Conservation (phyloP, 2,113 vertebrate genomes). For the Aphyosemion australe region DNA sequence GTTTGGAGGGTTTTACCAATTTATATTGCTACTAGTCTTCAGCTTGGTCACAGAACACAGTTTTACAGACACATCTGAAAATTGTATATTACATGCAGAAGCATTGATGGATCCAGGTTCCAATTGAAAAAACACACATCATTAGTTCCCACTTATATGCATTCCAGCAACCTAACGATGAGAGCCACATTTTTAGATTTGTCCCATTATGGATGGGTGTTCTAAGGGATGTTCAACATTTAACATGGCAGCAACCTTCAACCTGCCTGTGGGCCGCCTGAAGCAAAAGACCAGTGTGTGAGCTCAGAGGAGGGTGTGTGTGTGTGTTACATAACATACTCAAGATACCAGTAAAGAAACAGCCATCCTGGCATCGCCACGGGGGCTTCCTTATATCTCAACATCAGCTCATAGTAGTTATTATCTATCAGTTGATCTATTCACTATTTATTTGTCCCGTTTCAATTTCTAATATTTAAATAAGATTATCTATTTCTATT, state of each 20-base stretch:
- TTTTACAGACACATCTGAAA: no score
- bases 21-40: no score
- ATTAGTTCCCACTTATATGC: no score
- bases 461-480: no score
- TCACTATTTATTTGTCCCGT: no score
- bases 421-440: not conserved
- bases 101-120: no score
- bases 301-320: not conserved
- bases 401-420: not conserved
- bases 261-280: not conserved
- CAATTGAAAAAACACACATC: no score
- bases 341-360: not conserved
- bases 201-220: not conserved
- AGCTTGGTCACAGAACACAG: no score
- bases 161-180: no score
- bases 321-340: not conserved
- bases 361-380: not conserved
- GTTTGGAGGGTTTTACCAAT: no score
- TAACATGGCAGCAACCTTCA: conserved; percentile 5
- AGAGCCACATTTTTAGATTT: not conserved
- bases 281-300: not conserved
- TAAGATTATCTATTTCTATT: no score
- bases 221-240: conserved; percentile 2
- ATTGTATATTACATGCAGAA: no score
- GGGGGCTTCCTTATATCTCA: not conserved